Evolutionary conservation across 1,140 invertebrate genomes (phyloP), one percentile per base, ranked within the genome.

Genomic region (Lepidurus packardi): DNA sequence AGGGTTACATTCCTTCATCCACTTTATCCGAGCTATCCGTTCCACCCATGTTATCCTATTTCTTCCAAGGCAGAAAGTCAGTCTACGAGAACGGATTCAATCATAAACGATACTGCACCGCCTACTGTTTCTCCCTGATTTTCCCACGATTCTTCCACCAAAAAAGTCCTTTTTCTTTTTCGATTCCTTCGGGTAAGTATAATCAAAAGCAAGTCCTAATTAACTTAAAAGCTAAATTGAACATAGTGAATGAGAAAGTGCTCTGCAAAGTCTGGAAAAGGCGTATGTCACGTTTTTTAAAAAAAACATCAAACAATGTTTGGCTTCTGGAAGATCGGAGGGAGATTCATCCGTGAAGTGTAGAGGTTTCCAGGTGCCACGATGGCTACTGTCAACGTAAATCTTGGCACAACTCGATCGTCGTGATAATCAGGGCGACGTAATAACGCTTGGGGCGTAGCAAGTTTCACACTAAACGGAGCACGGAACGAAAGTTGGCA

Each of bases 1-100:
- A 21, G 53, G 53, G 53, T 65, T 65, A 65, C 53, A 65, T 65
- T 65, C 53, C 53, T 65, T 16, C 53, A 65, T 65, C 53, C 34
- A 34, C 34, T 34, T 34, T 34, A 65, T 13, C 13, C 9, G 21
- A 65, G 53, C n/a, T 34, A 34, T 34, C 34, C 34, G 4, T 34
- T 34, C 25, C 25, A 34, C 25, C 25, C 25, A 34, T 34, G 25
- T 34, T 34, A 34, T 34, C 34, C 34, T 34, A 34, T 34, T 34
- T 34, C 34, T 34, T 34, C 34, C 34, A 34, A 34, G 34, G 34
- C 34, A 34, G 34, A 34, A 34, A 34, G 34, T 21, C 53, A 21
- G 1, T 4, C 53, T 65, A n/a, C 21, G 16, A 65, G 45, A 65
- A 65, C 53, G 21, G 53, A 65, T n/a, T 65, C 53, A n/a, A 65